These are phyloP conservation scores for Agrotis clavis DNA, from an alignment of 2,888 invertebrate species.

Conservation along the genomic window DNA sequence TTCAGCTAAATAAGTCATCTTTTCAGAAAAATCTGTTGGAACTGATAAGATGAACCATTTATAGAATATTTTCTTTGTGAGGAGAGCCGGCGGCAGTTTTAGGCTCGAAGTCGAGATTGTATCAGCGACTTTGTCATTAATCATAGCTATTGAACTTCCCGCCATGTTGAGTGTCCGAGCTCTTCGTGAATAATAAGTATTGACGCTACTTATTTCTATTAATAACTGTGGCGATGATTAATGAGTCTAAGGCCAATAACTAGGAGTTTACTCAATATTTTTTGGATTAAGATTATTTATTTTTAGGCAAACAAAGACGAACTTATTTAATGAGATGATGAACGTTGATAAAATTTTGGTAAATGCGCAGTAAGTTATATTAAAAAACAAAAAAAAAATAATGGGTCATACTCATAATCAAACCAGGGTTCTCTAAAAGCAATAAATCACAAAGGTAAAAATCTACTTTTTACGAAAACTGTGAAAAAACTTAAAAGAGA, in stretches of 20 bases:
- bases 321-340: background rate
- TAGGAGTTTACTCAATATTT: slow-evolving; percentile 13
- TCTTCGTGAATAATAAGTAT: slow-evolving; percentile 34
- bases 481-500: background rate
- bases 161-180: slow-evolving; percentile 14
- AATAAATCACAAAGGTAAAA: background rate
- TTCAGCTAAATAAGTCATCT: slow-evolving; percentile 23
- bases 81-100: slow-evolving; percentile 2
- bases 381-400: background rate
- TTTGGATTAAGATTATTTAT: background rate
- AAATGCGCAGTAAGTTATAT: background rate
- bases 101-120: slow-evolving; percentile 18
- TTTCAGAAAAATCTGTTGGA: slow-evolving; percentile 18
- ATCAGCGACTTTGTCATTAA: slow-evolving; percentile 37
- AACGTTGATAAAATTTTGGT: too few species aligned
- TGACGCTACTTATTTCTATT: slow-evolving; percentile 30
- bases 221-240: slow-evolving; percentile 29
- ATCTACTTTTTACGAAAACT: background rate
- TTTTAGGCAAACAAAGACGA: background rate
- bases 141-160: slow-evolving; percentile 38
- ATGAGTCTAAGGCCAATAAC: slow-evolving; percentile 3
- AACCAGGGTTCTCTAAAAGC: background rate
- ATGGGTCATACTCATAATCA: too few species aligned
- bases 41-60: slow-evolving; percentile 18
- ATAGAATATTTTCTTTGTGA: slow-evolving; percentile 17